Base-by-base conservation (phyloP, 2,113 vertebrate species). In the Dendrocopos noguchii region DNA sequence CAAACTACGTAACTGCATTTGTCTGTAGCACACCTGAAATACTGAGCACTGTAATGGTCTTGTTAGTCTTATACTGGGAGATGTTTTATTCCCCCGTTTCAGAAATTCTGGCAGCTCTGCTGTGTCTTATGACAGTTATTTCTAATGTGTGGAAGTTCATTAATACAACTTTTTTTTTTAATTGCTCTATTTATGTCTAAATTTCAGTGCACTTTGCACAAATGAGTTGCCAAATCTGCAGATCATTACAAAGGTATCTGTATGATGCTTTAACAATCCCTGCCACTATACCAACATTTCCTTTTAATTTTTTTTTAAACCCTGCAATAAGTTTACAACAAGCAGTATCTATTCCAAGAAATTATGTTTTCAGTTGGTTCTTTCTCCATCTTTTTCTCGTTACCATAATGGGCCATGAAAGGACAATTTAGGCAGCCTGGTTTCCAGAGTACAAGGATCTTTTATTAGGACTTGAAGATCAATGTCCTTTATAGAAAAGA, bases 311-410 rank as follows among this genome's bases (percentile, higher is more conserved):
- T 50, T 47, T 92, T 24, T 39, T 39, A 39, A 76, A n/a, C 57
- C 17, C 29, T 39, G 71, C 28, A 77, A 80, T 15, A 7, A 22
- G 4, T 29, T 44, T 61, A 47, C n/a, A 61, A 88, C n/a, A 91
- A 93, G 87, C 34, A 94, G 77, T 83, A 82, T 31, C 36, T 31
- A 76, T 39, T 79, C 53, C 21, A 87, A 92, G 34, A 89, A 94
- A 87, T 67, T 84, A n/a, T 87, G n/a, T 10, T 94, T 90, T 82
- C 33, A 59, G 17, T n/a, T 91, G 75, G 28, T 90, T 93, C 7
- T 12, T 78, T 64, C 28, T 60, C 33, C 31, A 61, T 76, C 57
- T 18, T 78, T 86, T 84, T 88, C 59, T 91, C 31, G 44, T 85
- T 87, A 94, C 22, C 17, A 71, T 60, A 79, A 60, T 80, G 55